Evolutionary conservation across 2,797 vertebrate genomes (phyloP).

Genomic region (Danionella dracula): DNA sequence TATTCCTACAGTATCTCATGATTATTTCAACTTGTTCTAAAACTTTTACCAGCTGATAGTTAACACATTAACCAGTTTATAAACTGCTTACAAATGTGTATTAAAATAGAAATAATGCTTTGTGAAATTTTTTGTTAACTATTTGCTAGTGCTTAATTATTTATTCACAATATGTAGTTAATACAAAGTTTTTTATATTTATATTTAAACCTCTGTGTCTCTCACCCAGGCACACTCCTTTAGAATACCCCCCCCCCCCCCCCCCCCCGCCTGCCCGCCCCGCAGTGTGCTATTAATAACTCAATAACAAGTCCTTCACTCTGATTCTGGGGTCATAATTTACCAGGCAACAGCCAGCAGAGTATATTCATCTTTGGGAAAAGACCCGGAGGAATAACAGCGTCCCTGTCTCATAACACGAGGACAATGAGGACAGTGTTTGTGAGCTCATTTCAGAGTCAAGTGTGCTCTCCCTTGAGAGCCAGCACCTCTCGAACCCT

Average conservation of each 20-base stretch:
- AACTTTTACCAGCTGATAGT: too few relatives aligned
- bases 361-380: constrained; percentile 28
- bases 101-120: too few relatives aligned
- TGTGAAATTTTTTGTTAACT: too few relatives aligned
- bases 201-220: not conserved
- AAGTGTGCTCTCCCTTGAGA: constrained; percentile 59
- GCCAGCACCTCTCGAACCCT: constrained; percentile 44
- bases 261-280: too few relatives aligned
- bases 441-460: not conserved
- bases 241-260: too few relatives aligned
- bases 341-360: constrained; percentile 25
- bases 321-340: constrained; percentile 17
- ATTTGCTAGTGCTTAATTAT: too few relatives aligned
- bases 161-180: too few relatives aligned
- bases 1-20: too few relatives aligned
- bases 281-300: constrained; percentile 39
- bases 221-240: not conserved
- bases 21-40: too few relatives aligned
- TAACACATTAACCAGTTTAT: too few relatives aligned
- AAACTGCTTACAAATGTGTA: too few relatives aligned
- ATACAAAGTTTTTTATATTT: too few relatives aligned
- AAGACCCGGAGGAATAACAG: constrained; percentile 31
- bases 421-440: constrained; percentile 25
- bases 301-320: constrained; percentile 31
- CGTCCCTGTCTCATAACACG: constrained; percentile 20